Base-by-base conservation (phyloP, 2,113 vertebrate genomes). In the Myxocyprinus asiaticus region DNA sequence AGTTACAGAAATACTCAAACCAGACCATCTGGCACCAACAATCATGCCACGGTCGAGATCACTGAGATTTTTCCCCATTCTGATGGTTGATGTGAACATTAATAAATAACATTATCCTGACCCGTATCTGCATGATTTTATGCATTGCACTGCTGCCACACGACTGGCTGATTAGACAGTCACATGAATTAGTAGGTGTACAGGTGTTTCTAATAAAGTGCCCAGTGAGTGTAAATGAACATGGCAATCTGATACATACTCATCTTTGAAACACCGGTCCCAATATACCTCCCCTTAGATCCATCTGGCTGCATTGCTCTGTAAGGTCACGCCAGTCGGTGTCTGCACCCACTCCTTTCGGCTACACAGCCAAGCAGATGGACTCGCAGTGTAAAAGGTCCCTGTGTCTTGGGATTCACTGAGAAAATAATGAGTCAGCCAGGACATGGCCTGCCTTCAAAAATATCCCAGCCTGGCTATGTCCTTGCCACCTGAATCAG, bases 371-470 rank as follows among this genome's bases (percentile, higher is more conserved):
- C 59, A 51, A 80, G 51, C 78, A 80, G 78, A 80, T 80, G 78
- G 78, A 6, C 53, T 45, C 78, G 43, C 67, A 65, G 77, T 5
- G 47, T 63, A 44, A 70, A 15, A 59, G 58, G 67, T 63, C 64
- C 62, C 51, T 9, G 53, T 53, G 69, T 67, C 53, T 58, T 58
- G 43, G 78, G 78, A 80, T 73, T 63, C 43, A 6, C 15, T 63
- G 69, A 68, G 70, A 70, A 33, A 72, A 56, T 33, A 12, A 50
- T 82, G 80, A 77, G 74, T 82, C 80, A 72, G 74, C 12, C 61
- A 62, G 58, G 67, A 77, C 56, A 50, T 77, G 59, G 68, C 61
- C 51, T 69, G 10, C 48, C 67, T 64, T 71, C 59, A 56, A 42
- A 72, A 51, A 81, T 74, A 58, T 17, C 64, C 64, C 45, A 59